Percentiles rank a stretch among this genome's conserved stretches.
These are phyloP conservation scores for Enteromius trimaculatus DNA, from an alignment of 2,797 vertebrate species.

Conservation along the genomic window DNA sequence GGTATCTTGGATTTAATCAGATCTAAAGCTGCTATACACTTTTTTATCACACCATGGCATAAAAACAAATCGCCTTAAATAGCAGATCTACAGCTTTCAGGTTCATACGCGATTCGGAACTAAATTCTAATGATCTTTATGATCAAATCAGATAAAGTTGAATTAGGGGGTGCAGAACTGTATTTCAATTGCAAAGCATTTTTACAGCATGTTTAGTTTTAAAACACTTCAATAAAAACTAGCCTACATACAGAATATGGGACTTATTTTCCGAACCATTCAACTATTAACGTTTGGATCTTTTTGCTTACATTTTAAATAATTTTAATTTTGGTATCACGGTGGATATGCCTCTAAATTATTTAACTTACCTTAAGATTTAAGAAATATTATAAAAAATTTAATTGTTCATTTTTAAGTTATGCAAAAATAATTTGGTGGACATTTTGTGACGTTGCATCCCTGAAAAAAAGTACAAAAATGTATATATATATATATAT, in stretches of 20 bases:
- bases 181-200: background rate
- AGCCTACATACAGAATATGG: background rate
- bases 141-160: background rate
- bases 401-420: background rate
- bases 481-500: too few species aligned
- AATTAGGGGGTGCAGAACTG: background rate
- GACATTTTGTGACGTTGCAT: background rate
- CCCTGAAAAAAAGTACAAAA: too few species aligned
- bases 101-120: background rate
- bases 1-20: too few species aligned
- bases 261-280: background rate
- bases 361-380: background rate
- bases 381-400: background rate
- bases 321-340: background rate
- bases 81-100: background rate
- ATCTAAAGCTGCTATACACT: background rate
- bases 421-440: background rate
- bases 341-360: background rate
- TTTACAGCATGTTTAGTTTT: background rate
- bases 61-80: background rate
- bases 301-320: too few species aligned
- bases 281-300: background rate
- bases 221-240: background rate
- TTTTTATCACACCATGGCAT: background rate
- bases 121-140: background rate